Conservation (phyloP, 1,140 invertebrate species). For the Drosophila micromelanica region DNA sequence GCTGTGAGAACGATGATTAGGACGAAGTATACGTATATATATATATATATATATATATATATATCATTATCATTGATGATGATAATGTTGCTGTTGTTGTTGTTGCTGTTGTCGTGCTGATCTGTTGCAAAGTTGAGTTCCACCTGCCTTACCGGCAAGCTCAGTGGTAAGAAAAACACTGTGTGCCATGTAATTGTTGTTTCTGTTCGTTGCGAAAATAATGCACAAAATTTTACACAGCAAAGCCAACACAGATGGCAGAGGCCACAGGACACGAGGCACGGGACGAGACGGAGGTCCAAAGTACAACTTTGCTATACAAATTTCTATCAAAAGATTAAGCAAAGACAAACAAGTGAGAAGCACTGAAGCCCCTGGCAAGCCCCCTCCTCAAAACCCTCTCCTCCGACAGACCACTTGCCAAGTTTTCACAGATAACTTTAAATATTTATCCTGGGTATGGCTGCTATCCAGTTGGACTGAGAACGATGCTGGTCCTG, state of each 20-base stretch:
- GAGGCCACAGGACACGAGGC: not conserved
- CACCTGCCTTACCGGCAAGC: conserved; percentile 55
- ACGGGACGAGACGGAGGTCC: not conserved
- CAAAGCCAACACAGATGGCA: conserved; percentile 36
- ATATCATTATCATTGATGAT: conserved; percentile 36
- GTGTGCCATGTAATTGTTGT: conserved; percentile 63
- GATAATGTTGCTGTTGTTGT: conserved; percentile 10
- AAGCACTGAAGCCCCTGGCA: conserved; percentile 41
- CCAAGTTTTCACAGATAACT: conserved; percentile 72
- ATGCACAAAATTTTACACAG: conserved; percentile 70
- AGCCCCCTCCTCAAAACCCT: not conserved
- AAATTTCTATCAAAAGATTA: conserved; percentile 83
- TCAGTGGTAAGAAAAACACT: conserved; percentile 73
- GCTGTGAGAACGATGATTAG: conserved; percentile 17
- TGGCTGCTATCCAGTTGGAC: conserved; percentile 7
- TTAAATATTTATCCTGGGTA: conserved; percentile 63
- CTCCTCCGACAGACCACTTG: conserved; percentile 42
- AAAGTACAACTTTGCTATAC: conserved; percentile 72
- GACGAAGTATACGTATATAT: not conserved
- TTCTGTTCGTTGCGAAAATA: conserved; percentile 57
- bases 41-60: not conserved
- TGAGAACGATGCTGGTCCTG: conserved; percentile 2
- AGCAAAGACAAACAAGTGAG: conserved; percentile 79
- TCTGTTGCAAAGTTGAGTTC: conserved; percentile 46
- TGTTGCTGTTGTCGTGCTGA: conserved; percentile 43